Base-by-base conservation (phyloP, 2,113 vertebrate species). In the Pelecanus crispus region DNA sequence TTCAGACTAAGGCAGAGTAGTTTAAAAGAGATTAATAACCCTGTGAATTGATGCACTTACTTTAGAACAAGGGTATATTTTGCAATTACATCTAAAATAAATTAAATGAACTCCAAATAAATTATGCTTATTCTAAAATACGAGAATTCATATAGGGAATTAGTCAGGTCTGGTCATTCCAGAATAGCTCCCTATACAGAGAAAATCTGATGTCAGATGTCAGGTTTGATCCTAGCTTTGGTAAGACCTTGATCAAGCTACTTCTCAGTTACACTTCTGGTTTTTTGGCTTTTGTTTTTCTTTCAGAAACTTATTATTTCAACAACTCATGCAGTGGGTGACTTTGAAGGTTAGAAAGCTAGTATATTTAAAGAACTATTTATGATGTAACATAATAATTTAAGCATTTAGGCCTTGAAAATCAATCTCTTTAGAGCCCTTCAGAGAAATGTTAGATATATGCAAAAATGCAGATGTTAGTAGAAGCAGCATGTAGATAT, bases 381-480 rank as follows among this genome's bases (percentile, higher is more conserved):
- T 78, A 40, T 59, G 65, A 59, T 84, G 55, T 63, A 81, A 52
- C 18, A 12, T 61, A 58, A 79, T 75, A 90, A 90, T 85, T 90
- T 59, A 84, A 84, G 47, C 21, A 67, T 63, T 91, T 89, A 75
- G 63, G 40, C 13, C 66, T 81, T 82, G 78, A 90, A 93, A 96
- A 73, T 45, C 58, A 72, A 65, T 90, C 53, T 58, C 49, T 70
- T 75, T 58, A 75, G 36, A 92, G 28, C 49, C 50, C 79, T 87
- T 80, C 44, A 94, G 92, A 82, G 56, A 96, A 95, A 82, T 40
- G 29, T 62, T 84, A 58, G 50, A 81, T 74, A 72, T 40, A 94
- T 53, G 50, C 66, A 93, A 88, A 95, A 95, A 74, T 77, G 70
- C 85, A 95, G 85, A 85, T 88, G 62, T 90, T 84, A 68, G 58